phyloP scores from a whole-genome alignment of 1,140 invertebrate species.

The Drosophila chauvacae region DNA sequence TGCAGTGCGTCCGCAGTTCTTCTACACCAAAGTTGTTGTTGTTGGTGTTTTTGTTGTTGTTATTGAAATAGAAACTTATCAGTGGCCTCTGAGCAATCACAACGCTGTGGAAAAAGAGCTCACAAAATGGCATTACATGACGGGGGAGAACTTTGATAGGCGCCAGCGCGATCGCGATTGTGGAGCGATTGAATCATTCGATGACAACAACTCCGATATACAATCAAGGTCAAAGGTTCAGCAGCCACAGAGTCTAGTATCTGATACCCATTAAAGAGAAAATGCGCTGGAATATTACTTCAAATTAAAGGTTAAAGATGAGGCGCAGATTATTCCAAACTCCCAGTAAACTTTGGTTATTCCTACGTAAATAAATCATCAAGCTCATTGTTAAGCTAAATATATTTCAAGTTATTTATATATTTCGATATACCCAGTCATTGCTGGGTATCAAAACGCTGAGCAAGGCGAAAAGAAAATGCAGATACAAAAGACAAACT shows the following conservation, averaged over 20 bases:
- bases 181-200: constrained; percentile 27
- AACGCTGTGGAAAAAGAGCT: constrained; percentile 14
- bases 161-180: constrained; percentile 28
- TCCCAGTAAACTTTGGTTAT: background rate
- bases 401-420: background rate
- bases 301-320: background rate
- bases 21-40: background rate
- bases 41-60: background rate
- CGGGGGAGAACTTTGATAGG: constrained; percentile 28
- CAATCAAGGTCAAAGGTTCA: constrained; percentile 35
- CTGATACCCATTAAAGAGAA: background rate
- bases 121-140: constrained; percentile 34
- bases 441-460: constrained; percentile 7
- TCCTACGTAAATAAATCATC: background rate
- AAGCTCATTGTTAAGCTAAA: background rate
- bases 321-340: background rate
- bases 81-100: constrained; percentile 20
- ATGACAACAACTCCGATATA: constrained; percentile 27
- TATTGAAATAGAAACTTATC: constrained; percentile 37
- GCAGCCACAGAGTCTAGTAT: background rate
- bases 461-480: constrained; percentile 4
- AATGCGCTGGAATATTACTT: background rate
- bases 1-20: background rate
- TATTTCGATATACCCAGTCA: background rate
- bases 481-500: constrained; percentile 11